These are phyloP conservation scores for Echeneis naucrates DNA, from an alignment of 2,797 vertebrate species.

Conservation along the genomic window DNA sequence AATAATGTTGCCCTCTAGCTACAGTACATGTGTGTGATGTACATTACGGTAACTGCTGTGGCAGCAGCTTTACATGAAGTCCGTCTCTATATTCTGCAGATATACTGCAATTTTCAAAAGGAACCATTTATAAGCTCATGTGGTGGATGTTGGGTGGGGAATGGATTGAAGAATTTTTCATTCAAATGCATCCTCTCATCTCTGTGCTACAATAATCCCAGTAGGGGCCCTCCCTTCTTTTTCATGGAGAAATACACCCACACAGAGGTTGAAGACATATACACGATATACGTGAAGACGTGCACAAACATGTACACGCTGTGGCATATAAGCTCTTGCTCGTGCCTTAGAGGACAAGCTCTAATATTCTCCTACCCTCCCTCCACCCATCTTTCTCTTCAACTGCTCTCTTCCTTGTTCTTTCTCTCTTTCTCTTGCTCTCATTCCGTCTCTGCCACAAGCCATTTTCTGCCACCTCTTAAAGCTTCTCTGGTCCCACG, in stretches of 20 bases:
- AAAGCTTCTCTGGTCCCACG: conserved; percentile 58
- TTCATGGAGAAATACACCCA: conserved; percentile 26
- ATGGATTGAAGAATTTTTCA: conserved; percentile 49
- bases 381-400: conserved; percentile 58
- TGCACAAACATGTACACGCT: conserved; percentile 49
- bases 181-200: conserved; percentile 57
- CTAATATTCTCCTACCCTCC: conserved; percentile 72
- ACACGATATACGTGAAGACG: conserved; percentile 18
- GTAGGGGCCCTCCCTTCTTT: conserved; percentile 56
- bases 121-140: conserved; percentile 31
- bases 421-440: conserved; percentile 45
- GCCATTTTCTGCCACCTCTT: conserved; percentile 72
- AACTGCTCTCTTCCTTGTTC: conserved; percentile 50
- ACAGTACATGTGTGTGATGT: conserved; percentile 32
- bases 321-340: conserved; percentile 77
- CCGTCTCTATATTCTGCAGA: conserved; percentile 30
- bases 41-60: conserved; percentile 33
- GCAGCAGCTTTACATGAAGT: conserved; percentile 32
- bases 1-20: conserved; percentile 48
- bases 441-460: conserved; percentile 69
- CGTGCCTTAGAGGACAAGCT: conserved; percentile 77
- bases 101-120: conserved; percentile 16
- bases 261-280: conserved; percentile 35
- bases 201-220: conserved; percentile 67
- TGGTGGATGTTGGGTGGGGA: conserved; percentile 31